Base-by-base conservation (phyloP, 37 sponge, comb jelly and placozoan genomes). In the Tethya wilhelma region DNA sequence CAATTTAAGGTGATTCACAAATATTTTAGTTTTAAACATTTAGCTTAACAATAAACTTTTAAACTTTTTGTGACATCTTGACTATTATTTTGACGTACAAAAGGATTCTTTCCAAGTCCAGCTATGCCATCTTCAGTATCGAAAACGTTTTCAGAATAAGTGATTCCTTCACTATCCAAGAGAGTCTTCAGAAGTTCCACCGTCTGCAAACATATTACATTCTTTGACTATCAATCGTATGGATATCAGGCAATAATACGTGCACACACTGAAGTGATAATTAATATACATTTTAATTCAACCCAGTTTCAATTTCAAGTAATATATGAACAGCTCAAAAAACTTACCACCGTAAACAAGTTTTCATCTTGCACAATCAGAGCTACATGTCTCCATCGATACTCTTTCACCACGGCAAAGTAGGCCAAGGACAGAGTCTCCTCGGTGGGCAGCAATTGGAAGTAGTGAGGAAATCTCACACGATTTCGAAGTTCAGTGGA, bases 281-380 rank as follows among this genome's bases (percentile, higher is more conserved):
- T 14, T 49, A 9, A 49, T 19, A 9, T 49, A 49, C 53, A 9
- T 49, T 49, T 49, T 49, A 9, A 49, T 49, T 9, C 53, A 49
- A 9, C 53, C n/a, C n/a, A n/a, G n/a, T n/a, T n/a, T n/a, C n/a
- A n/a, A n/a, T n/a, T n/a, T n/a, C n/a, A n/a, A n/a, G n/a, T n/a
- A n/a, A n/a, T n/a, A n/a, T n/a, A n/a, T n/a, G n/a, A n/a, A n/a
- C n/a, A n/a, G n/a, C n/a, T n/a, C n/a, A n/a, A n/a, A n/a, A 44
- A 19, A 72, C 72, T 77, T 60, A 86, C 86, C 31, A 64, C 64
- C 12, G 71, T 86, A 41, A 86, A 73, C 17, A 86, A 39, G 72
- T 86, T 86, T 55, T 86, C 86, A 73, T 86, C 64, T 64, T 86
- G 86, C 36, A 60, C 67, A 29, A 86, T 73, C 2, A 86, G 45